These are phyloP conservation scores for Noctua janthe DNA, from an alignment of 2,888 invertebrate genomes.

Conservation along the genomic window DNA sequence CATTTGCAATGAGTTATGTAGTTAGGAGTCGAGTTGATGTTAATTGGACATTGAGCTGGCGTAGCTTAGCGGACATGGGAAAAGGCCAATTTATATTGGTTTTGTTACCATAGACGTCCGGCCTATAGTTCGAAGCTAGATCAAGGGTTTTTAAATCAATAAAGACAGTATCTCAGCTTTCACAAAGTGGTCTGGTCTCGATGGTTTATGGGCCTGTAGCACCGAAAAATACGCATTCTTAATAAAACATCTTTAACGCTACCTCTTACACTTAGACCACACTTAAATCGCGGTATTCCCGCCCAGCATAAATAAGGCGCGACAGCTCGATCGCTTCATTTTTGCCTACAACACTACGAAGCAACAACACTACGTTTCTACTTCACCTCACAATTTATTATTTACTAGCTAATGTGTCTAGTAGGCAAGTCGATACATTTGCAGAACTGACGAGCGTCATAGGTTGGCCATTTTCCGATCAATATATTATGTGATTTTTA, in stretches of 20 bases:
- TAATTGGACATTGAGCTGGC: not conserved
- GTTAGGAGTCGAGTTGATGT: not conserved
- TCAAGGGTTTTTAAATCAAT: not conserved
- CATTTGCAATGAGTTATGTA: not conserved
- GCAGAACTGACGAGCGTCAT: slow-evolving; percentile 9
- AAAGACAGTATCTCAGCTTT: not conserved
- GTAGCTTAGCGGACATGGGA: not conserved
- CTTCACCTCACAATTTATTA: slow-evolving; percentile 27
- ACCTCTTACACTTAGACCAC: slow-evolving; percentile 15
- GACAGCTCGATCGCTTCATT: slow-evolving; percentile 56
- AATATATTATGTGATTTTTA: slow-evolving; percentile 22
- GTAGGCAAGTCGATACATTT: slow-evolving; percentile 25
- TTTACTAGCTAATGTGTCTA: slow-evolving; percentile 30
- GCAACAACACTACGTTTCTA: too few species aligned
- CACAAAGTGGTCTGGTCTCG: too few species aligned
- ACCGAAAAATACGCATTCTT: not conserved
- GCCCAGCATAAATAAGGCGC: slow-evolving; percentile 55
- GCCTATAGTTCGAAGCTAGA: not conserved
- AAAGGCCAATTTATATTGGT: not conserved
- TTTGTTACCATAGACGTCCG: not conserved
- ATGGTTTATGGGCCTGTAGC: too few species aligned
- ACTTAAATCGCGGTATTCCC: slow-evolving; percentile 2
- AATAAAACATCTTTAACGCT: not conserved
- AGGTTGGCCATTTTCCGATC: slow-evolving; percentile 21
- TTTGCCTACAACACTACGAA: slow-evolving; percentile 36